These are phyloP conservation scores for Ammospiza maritima DNA, from an alignment of 2,797 vertebrate genomes.

Conservation along the genomic window DNA sequence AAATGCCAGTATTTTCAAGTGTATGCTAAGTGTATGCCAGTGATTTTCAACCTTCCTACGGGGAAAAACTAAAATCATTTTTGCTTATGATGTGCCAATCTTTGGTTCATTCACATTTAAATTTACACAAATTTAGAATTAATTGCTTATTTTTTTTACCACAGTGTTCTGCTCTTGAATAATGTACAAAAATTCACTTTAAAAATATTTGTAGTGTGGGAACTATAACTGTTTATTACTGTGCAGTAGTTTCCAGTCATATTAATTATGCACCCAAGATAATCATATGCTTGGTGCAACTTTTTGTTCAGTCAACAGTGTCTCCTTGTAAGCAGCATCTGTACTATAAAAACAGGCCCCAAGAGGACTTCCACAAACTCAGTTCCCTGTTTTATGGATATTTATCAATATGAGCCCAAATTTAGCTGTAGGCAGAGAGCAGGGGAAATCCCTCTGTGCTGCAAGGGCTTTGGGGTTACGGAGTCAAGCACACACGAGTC, in stretches of 20 bases:
- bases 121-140: not conserved
- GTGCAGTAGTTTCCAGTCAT: not conserved
- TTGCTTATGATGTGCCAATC: not conserved
- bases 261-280: not conserved
- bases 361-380: not conserved
- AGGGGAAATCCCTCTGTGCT: accelerated
- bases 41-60: not conserved
- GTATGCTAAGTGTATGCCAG: not conserved
- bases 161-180: not conserved
- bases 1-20: not conserved
- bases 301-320: not conserved
- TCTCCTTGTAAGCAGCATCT: not conserved
- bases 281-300: not conserved
- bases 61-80: not conserved
- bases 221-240: not conserved
- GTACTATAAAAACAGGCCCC: not conserved
- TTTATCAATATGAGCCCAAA: not conserved
- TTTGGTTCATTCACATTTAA: not conserved
- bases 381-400: not conserved
- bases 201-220: not conserved
- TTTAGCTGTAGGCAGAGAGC: not conserved
- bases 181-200: not conserved
- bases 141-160: not conserved
- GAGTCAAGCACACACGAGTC: not conserved
- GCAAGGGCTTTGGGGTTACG: not conserved